Evolutionary conservation across 2,113 vertebrate species (phyloP).

Genomic region (Brachirus orientalis): DNA sequence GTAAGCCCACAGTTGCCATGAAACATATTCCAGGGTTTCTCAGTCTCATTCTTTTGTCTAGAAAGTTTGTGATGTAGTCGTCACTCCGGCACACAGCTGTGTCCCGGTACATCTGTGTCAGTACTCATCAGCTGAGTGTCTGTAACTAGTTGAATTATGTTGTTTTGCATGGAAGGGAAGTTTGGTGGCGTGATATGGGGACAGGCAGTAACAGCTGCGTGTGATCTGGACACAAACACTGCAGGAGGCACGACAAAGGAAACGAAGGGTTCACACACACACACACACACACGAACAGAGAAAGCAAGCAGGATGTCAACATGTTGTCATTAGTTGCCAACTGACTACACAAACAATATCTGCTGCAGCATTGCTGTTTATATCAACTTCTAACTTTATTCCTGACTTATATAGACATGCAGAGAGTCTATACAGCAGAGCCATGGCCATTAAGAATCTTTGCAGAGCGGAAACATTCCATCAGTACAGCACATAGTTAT

Average conservation of each 20-base stretch:
- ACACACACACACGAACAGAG: conserved; percentile 29
- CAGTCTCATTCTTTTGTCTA: conserved; percentile 31
- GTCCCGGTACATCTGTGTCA: conserved; percentile 47
- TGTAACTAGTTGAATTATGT: conserved; percentile 39
- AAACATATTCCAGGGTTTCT: background rate
- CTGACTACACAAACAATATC: conserved; percentile 23
- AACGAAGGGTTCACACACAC: conserved; percentile 27
- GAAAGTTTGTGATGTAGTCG: conserved; percentile 20
- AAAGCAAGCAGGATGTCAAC: conserved; percentile 71
- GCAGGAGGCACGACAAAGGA: conserved; percentile 56
- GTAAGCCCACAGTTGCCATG: background rate
- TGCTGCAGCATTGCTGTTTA: conserved; percentile 1
- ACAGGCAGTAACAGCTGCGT: conserved; percentile 53
- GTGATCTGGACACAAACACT: conserved; percentile 61
- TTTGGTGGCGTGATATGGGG: conserved; percentile 56
- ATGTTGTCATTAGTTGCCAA: conserved; percentile 62
- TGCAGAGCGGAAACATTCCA: background rate
- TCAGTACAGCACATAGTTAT: background rate
- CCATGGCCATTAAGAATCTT: background rate
- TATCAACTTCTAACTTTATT: background rate
- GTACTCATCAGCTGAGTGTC: conserved; percentile 39
- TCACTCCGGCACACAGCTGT: conserved; percentile 52
- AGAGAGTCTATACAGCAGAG: background rate
- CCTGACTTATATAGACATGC: background rate
- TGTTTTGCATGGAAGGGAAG: conserved; percentile 64